These are phyloP conservation scores for Nephrotoma flavescens DNA, from an alignment of 2,888 invertebrate species.

Conservation along the genomic window DNA sequence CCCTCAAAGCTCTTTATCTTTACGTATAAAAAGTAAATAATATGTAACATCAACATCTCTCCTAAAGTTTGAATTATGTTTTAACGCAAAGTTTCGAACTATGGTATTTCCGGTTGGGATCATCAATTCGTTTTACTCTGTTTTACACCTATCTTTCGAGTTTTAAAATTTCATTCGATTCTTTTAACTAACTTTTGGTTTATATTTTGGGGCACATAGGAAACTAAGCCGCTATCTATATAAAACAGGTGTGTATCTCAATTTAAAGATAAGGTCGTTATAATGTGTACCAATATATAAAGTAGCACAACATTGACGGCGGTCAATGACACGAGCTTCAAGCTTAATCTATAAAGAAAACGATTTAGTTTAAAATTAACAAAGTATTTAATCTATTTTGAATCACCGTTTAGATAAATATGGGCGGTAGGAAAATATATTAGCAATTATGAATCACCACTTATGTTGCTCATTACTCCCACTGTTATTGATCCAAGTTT, in stretches of 20 bases:
- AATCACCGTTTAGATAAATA: background rate
- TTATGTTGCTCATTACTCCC: background rate
- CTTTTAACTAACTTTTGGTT: background rate
- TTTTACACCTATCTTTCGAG: background rate
- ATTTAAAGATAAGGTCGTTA: background rate
- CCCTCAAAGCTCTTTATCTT: background rate
- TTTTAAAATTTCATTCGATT: background rate
- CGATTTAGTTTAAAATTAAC: background rate
- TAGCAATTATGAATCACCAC: background rate
- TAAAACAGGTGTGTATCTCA: background rate
- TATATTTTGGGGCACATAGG: background rate
- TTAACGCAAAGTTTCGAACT: background rate
- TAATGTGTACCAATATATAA: background rate
- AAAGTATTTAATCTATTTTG: background rate
- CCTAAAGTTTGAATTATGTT: background rate
- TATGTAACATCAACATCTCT: background rate
- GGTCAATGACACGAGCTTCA: background rate
- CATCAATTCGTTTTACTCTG: background rate
- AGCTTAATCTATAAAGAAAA: background rate
- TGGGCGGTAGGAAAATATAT: background rate
- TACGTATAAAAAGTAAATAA: background rate
- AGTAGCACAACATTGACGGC: background rate
- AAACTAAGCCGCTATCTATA: background rate
- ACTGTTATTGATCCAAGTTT: background rate
- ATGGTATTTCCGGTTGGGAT: background rate